Percentiles rank a stretch among this genome's conserved stretches.
Evolutionary conservation across 2,113 vertebrate species (phyloP).

Genomic region (Melanotaenia duboulayi): DNA sequence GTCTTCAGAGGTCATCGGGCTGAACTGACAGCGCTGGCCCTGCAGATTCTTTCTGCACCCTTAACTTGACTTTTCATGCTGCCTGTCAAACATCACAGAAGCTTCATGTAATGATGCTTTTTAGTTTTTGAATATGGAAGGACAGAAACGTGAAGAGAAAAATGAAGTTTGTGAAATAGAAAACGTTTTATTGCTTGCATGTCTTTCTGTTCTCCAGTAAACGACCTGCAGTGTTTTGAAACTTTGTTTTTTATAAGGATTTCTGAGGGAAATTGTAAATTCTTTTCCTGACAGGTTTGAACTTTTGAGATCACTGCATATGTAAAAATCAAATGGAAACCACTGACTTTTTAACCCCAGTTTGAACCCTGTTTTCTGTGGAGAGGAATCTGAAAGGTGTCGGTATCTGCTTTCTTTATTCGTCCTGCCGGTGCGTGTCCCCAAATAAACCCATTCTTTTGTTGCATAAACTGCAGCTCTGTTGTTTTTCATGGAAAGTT

Average conservation of each 20-base stretch:
- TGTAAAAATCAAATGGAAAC: slow-evolving; percentile 86
- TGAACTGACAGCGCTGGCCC: slow-evolving; percentile 58
- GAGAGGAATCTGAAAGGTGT: slow-evolving; percentile 89
- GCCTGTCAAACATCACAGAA: slow-evolving; percentile 80
- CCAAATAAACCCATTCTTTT: slow-evolving; percentile 98
- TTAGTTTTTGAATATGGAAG: slow-evolving; percentile 79
- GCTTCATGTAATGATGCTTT: slow-evolving; percentile 85
- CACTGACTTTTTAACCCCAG: slow-evolving; percentile 88
- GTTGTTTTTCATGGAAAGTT: slow-evolving; percentile 45
- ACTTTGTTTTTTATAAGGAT: slow-evolving; percentile 79
- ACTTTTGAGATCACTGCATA: slow-evolving; percentile 89
- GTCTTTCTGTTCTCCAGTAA: slow-evolving; percentile 85
- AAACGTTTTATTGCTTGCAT: slow-evolving; percentile 87
- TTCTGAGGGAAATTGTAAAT: slow-evolving; percentile 83
- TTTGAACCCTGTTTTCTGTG: slow-evolving; percentile 88
- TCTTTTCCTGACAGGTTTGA: slow-evolving; percentile 88
- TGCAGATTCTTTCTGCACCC: slow-evolving; percentile 52
- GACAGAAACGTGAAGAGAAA: slow-evolving; percentile 63
- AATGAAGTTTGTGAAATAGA: slow-evolving; percentile 84
- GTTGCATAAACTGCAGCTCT: slow-evolving; percentile 83
- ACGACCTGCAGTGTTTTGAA: slow-evolving; percentile 83
- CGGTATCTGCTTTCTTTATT: slow-evolving; percentile 95
- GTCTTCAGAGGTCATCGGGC: slow-evolving; percentile 54
- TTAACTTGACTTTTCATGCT: slow-evolving; percentile 72
- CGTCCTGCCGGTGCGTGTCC: slow-evolving; percentile 97